Evolutionary conservation across 35 echinoderm and acorn worm species (phyloP).

Genomic region (Diadema setosum): DNA sequence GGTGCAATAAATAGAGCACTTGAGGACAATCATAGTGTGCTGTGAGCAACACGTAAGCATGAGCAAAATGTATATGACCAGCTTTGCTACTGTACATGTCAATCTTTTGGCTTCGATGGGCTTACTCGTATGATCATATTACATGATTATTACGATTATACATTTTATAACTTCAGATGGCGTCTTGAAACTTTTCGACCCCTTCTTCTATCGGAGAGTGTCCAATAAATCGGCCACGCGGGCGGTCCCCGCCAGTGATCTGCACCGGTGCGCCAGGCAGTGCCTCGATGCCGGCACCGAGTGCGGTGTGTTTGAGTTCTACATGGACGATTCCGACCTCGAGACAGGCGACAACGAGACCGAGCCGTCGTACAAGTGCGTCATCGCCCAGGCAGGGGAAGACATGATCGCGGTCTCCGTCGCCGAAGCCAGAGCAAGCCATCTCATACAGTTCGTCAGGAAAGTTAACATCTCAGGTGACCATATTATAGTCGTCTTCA

Average conservation of each 20-base stretch:
- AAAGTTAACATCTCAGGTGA: neutral
- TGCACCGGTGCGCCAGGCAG: neutral
- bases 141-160: neutral
- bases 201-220: conserved; percentile 2
- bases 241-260: neutral
- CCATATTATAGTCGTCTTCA: too few relatives aligned
- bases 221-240: neutral
- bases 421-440: neutral
- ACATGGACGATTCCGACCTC: neutral
- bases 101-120: too few relatives aligned
- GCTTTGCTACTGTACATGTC: too few relatives aligned
- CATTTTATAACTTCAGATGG: neutral
- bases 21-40: too few relatives aligned
- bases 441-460: neutral
- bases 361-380: neutral
- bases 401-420: neutral
- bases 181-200: conserved; percentile 20
- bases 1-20: too few relatives aligned
- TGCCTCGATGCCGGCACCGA: neutral
- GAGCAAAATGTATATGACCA: too few relatives aligned
- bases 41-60: too few relatives aligned
- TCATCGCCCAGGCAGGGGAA: neutral
- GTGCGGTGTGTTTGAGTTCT: neutral
- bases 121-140: neutral
- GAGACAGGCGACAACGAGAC: neutral